A percentile compares a stretch with the other conserved stretches of the same genome.
Conservation (phyloP, 2,888 invertebrate genomes). For the Dastarcus helophoroides region DNA sequence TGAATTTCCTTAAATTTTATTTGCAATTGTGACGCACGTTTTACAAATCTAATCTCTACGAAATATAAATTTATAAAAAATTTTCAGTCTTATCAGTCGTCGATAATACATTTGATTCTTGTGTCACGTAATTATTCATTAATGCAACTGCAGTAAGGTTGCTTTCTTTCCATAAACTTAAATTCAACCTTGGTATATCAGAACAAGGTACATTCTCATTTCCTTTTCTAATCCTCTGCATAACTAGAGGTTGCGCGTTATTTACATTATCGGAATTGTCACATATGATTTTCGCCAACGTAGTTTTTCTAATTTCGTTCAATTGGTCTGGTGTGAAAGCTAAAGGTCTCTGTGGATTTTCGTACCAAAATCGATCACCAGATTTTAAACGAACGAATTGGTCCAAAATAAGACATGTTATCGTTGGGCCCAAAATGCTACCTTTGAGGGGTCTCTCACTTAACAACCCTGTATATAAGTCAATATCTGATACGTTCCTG, state of each 20-base stretch:
- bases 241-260: constrained; percentile 53
- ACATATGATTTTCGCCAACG: constrained; percentile 63
- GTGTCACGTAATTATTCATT: background rate
- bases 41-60: no score
- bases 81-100: no score
- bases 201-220: constrained; percentile 55
- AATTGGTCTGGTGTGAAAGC: constrained; percentile 68
- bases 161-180: constrained; percentile 46
- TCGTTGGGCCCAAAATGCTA: constrained; percentile 72
- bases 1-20: no score
- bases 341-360: constrained; percentile 51
- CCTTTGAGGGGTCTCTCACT: constrained; percentile 63
- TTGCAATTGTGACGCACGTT: no score
- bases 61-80: no score
- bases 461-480: constrained; percentile 77
- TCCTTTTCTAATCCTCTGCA: constrained; percentile 46
- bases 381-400: constrained; percentile 71
- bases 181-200: constrained; percentile 46
- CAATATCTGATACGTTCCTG: constrained; percentile 69
- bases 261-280: constrained; percentile 59
- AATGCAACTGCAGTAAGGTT: constrained; percentile 4
- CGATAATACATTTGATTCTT: no score
- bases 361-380: constrained; percentile 87
- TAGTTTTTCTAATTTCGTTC: constrained; percentile 64
- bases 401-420: constrained; percentile 73